Percentiles rank a stretch among this genome's conserved stretches.
Conservation (phyloP, 2,113 vertebrate genomes). For the Typhlomys cinereus region DNA sequence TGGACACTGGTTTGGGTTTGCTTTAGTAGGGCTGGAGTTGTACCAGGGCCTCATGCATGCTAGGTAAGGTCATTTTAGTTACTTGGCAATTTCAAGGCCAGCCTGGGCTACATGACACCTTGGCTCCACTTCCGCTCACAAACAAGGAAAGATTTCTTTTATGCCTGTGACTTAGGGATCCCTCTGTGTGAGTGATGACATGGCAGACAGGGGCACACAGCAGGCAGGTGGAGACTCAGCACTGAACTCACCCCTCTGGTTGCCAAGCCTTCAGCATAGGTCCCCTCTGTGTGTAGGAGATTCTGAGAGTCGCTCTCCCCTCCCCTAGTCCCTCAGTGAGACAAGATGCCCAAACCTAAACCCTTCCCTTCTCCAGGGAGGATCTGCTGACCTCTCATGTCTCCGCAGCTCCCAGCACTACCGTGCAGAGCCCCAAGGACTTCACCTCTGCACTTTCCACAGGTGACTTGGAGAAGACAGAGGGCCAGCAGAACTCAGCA, state of each 20-base stretch:
- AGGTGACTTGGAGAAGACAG: rapidly evolving
- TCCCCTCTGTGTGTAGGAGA: background rate
- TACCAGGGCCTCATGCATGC: background rate
- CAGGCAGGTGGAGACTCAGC: background rate
- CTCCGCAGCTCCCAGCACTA: background rate
- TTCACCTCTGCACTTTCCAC: background rate
- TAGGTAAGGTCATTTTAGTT: background rate
- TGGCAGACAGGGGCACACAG: background rate
- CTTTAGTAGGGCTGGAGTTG: no score
- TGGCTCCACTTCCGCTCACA: no score
- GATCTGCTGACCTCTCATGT: background rate
- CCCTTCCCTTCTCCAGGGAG: background rate
- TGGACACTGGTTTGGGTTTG: no score
- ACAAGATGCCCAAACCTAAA: background rate
- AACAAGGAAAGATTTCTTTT: background rate
- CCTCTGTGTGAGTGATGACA: background rate
- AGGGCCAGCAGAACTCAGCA: rapidly evolving
- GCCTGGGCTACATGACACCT: no score
- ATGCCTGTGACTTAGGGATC: background rate
- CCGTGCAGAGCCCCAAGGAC: background rate
- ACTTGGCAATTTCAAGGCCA: no score
- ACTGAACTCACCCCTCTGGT: background rate
- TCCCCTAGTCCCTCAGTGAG: background rate
- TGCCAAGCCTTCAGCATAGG: background rate
- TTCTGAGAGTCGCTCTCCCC: background rate